Evolutionary conservation across 92 coral and sea anemone genomes (phyloP), one percentile per base, ranked within the genome.

Genomic region (Epizoanthus ramosus): DNA sequence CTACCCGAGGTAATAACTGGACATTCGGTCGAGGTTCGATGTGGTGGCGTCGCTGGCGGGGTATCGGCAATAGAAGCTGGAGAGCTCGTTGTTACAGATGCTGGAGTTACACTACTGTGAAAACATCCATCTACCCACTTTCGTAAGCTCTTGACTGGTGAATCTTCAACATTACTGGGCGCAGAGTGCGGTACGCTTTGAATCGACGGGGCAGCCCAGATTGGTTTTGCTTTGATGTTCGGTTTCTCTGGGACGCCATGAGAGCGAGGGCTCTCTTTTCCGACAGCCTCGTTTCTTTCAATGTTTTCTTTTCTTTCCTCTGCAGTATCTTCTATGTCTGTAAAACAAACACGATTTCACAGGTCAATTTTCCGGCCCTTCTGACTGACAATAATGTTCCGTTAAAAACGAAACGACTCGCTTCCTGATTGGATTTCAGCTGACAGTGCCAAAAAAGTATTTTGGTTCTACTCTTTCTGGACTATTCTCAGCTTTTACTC

Each of bases 91-190:
- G 90, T 75, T 58, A 84, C 80, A 19, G 77, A 52, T 52, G 63
- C 75, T 43, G 79, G 86, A 50, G 87, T 81, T 61, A 75, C 9
- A 18, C 86, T 76, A 67, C 86, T 85, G 85, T 97, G 92, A 70
- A 97, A 97, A 70, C 99, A 97, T 5, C 99, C 99, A 88, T 97
- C 99, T 22, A 97, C 99, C 99, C 99, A 97, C 75, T 92, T 93
- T 83, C 99, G 54, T 54, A 97, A 89, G 83, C 99, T 97, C 79
- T 97, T 97, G 25, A 97, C 99, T 0, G 99, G 99, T 37, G 99
- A 97, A 41, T 97, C 98, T 70, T 93, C 94, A n/a, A 93, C 91
- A 13, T 77, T 57, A 19, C 37, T 86, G 16, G 83, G 68, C 41
- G 86, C 86, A 0, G 88, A 45, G 57, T 73, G 85, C 17, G 65